Conservation (phyloP, 2,888 invertebrate genomes). For the Trichogramma dendrolimi region DNA sequence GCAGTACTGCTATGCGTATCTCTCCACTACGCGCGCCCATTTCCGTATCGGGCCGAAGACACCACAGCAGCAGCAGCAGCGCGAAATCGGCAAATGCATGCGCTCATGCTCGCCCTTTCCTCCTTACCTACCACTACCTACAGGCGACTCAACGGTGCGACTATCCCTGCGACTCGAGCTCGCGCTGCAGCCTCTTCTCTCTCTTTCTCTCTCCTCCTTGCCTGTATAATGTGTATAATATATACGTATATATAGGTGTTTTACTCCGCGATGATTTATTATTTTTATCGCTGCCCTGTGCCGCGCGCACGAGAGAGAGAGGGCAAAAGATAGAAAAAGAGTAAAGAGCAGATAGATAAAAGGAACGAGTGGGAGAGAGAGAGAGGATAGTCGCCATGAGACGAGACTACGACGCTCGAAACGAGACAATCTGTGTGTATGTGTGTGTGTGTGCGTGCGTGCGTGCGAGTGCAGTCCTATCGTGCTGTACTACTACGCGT, state of each 20-base stretch:
- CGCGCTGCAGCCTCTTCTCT: too few species aligned
- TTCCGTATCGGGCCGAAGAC: conserved; percentile 46
- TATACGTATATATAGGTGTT: too few species aligned
- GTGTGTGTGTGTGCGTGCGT: too few species aligned
- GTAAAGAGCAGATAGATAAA: too few species aligned
- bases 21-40: conserved; percentile 38
- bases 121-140: background rate
- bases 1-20: conserved; percentile 18
- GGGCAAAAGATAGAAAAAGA: background rate
- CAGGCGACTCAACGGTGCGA: conserved; percentile 14
- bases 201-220: too few species aligned
- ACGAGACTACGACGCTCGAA: background rate
- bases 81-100: conserved; percentile 42
- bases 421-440: too few species aligned
- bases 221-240: too few species aligned
- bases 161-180: conserved; percentile 16
- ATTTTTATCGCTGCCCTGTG: conserved; percentile 42
- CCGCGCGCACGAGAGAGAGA: background rate
- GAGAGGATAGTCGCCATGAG: conserved; percentile 11
- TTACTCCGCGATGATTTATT: conserved; percentile 44
- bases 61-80: conserved; percentile 25
- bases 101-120: background rate
- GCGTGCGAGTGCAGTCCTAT: too few species aligned
- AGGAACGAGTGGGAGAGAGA: conserved; percentile 8
- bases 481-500: too few species aligned